Base-by-base conservation (phyloP, 2,113 vertebrate genomes). In the Toxotes chatareus region DNA sequence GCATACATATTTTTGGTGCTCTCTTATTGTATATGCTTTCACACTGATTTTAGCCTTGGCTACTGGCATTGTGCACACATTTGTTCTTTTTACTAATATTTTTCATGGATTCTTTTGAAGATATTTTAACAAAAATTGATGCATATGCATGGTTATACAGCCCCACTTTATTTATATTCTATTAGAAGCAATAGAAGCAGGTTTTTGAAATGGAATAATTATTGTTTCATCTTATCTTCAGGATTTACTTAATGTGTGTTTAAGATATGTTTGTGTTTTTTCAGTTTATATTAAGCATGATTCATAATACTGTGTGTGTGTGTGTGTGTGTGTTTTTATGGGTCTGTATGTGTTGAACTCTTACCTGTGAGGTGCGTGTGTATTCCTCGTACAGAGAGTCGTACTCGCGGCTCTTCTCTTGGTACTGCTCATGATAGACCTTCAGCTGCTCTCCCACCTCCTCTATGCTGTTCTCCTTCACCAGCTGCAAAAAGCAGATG, bases 401-500 rank as follows among this genome's bases (percentile, higher is more conserved):
- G 63, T 99, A 99, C 91, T 99, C 98, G 85, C 96, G 93, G 88
- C 97, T 99, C 94, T 99, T 99, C 92, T 99, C 98, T 94, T 99
- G 97, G 91, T 96, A 99, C 84, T 99, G 98, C 86, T 96, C 95
- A 59, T 99, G 98, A 89, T 99, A 99, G 86, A 99, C 96, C 76
- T 98, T 97, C 69, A 99, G 93, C 91, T 99, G 98, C 91, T 99
- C 99, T 49, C 98, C 98, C 79, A 99, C 98, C 85, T 98, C 98
- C 94, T 99, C 98, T 83, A 99, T 98, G 79, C 96, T 99, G 88
- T 98, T 98, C 89, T 99, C 98, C 95, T 99, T 99, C 71, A 99
- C 98, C 84, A 99, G 93, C 80, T 99, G 97, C 95, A 96, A 80
- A 31, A 23, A n/a, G n/a, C n/a, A n/a, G n/a, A n/a, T n/a, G n/a